Base-by-base conservation (phyloP, 2,797 vertebrate genomes). In the Nannoperca obscura region DNA sequence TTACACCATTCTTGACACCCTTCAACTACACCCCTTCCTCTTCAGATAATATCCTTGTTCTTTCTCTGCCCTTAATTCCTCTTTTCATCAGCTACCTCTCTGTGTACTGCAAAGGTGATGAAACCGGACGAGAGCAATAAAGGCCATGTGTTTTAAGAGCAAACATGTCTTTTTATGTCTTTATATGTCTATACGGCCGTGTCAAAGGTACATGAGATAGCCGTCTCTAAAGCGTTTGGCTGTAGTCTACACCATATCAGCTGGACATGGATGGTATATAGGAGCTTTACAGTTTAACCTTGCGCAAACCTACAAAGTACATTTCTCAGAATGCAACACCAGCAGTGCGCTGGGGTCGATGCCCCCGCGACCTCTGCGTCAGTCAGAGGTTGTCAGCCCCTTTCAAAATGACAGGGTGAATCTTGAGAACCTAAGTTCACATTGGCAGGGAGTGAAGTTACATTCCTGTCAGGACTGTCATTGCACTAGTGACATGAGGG, bases 311-410 rank as follows among this genome's bases (percentile, higher is more conserved):
- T 53, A 70, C 82, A 89, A 76, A 91, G 92, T 91, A 88, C 71
- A 88, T 61, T 92, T 91, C 86, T 89, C 44, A 12, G 90, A 92
- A 93, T 85, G 90, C 83, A 93, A 84, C 83, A 85, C 80, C 81
- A 87, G 87, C 86, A 73, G 89, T 89, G 77, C 49, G 27, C 62
- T 34, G 76, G 78, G 90, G 85, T 92, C 81, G 58, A 84, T 65
- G 86, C 46, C 76, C 86, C 53, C 0, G 9, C 10, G 71, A 89
- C 86, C 89, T 67, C 57, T 2, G 76, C 49, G 75, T 88, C 84
- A 86, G 36, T 81, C 82, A 67, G 76, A 74, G 87, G 82, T 86
- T 75, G 81, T 83, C 86, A 86, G 63, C 63, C 73, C 66, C 75
- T 78, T 71, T 89, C 78, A 71, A 86, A 86, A 82, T 81, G 88